Evolutionary conservation across 2,888 invertebrate species (phyloP), one percentile per base, ranked within the genome.

Genomic region (Parnassius smintheus): DNA sequence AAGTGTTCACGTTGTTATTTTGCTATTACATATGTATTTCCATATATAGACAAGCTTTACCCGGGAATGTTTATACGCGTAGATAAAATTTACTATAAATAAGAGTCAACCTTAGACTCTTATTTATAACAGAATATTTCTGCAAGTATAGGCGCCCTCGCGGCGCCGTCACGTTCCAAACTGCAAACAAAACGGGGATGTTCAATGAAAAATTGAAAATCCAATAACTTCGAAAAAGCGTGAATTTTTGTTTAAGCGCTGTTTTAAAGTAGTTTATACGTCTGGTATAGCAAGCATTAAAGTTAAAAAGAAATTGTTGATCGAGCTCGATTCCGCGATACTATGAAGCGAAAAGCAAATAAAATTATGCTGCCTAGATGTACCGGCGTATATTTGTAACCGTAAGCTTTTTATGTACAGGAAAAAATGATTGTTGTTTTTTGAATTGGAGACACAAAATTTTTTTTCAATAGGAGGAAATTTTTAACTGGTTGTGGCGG

Each of bases 131-230:
- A 22, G 12, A 10, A 22, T 22, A 22, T 50, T 50, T 18, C 18
- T 22, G 50, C 13, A 50, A 50, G 52, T 25, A 10, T 41, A 2
- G 25, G 52, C 25, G 10, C 12, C 35, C 35, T 11, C 35, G 41
- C 52, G 52, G 25, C 35, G n/a, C 50, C 50, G 18, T 10, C 50
- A 50, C 52, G 35, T 12, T 25, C 35, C 52, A 12, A 52, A 35
- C 52, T 52, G n/a, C 18, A 52, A 52, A 52, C 52, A 11, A 52
- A 52, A 25, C 25, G 25, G 22, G 18, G 25, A 52, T 52, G 11
- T 11, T 52, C 25, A 11, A 11, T 52, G 25, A 18, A 25, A 52
- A 18, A 52, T 25, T 52, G 25, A 25, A 52, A 18, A 52, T 25
- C 25, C 52, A 52, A 52, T 52, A 52, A 52, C 52, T 9, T 22